Evolutionary conservation across 2,797 vertebrate species (phyloP), one percentile per base, ranked within the genome.

Genomic region (Myiotriccus ornatus): DNA sequence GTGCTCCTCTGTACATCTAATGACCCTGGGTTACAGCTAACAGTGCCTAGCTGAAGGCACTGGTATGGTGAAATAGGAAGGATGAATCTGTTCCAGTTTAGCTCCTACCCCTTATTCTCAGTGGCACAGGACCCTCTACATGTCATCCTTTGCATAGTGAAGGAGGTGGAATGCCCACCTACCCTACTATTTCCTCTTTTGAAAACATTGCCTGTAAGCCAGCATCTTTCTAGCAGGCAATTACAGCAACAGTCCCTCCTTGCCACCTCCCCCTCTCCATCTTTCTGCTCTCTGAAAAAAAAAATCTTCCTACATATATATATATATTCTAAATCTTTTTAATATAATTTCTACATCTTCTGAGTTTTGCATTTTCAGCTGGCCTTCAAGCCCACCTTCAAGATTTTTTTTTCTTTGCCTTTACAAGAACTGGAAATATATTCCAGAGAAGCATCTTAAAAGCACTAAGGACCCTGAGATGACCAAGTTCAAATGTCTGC

Each of bases 391-490:
- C 16, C 11, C 18, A 53, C 19, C 25, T 49, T 85, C 25, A 27
- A 73, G 24, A 3, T 1, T 6, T 30, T 74, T 74, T 84, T 28
- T 3, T 9, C 3, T 27, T 46, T 64, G 39, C 9, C 11, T 7
- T 60, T 70, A 23, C 2, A 89, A 74, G 41, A 76, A 35, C 7
- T 60, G 47, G 17, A 82, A 84, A 77, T 49, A 43, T 12, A 52
- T 64, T 67, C 20, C 39, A 79, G 35, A 63, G 28, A 73, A 63
- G 3, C 18, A 4, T 35, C 68, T 68, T 52, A 25, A 81, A 90
- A 59, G 1, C n/a, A 59, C 14, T 12, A 23, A 49, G 30, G 34
- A 85, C 17, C 4, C 23, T 0, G 0, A 34, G 17, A 55, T 53
- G 15, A 37, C 37, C 83, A 83, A 74, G 43, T 4, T 44, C 35